Evolutionary conservation across 2,797 vertebrate species (phyloP).

Genomic region (Typhlichthys eigenmanni): DNA sequence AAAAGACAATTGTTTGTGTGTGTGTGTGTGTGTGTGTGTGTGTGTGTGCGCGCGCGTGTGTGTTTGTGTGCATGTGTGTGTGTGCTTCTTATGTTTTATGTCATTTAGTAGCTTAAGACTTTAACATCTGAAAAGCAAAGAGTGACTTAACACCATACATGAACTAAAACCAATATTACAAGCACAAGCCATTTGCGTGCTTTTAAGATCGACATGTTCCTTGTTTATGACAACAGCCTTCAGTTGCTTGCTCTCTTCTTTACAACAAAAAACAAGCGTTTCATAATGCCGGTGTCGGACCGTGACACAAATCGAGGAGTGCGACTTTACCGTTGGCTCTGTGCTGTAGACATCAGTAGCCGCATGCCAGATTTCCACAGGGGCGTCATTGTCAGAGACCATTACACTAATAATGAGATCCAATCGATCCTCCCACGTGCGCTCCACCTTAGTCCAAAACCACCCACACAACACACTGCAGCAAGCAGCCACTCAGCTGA

Average conservation of each 20-base stretch:
- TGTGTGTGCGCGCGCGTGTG: too few species aligned
- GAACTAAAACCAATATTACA: too few species aligned
- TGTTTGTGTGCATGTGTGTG: too few species aligned
- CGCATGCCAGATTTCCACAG: constrained; percentile 55
- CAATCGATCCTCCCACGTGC: constrained; percentile 61
- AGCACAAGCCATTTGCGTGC: not conserved
- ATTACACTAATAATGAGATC: constrained; percentile 61
- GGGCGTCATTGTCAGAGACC: constrained; percentile 59
- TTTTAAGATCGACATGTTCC: not conserved
- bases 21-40: too few species aligned
- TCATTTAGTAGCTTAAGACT: not conserved
- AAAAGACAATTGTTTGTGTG: not conserved
- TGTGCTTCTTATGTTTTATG: not conserved
- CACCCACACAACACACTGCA: constrained; percentile 63
- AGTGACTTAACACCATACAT: too few species aligned
- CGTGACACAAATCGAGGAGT: too few species aligned
- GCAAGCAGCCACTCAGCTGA: constrained; percentile 71
- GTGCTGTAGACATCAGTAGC: constrained; percentile 27
- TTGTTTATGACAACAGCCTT: not conserved
- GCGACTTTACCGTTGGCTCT: constrained; percentile 2
- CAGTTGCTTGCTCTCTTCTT: not conserved
- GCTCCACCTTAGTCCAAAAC: constrained; percentile 70
- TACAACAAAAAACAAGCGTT: too few species aligned
- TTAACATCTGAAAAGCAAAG: too few species aligned
- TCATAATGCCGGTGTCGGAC: too few species aligned